Evolutionary conservation across 2,797 vertebrate species (phyloP).

Genomic region (Mastacembelus armatus): DNA sequence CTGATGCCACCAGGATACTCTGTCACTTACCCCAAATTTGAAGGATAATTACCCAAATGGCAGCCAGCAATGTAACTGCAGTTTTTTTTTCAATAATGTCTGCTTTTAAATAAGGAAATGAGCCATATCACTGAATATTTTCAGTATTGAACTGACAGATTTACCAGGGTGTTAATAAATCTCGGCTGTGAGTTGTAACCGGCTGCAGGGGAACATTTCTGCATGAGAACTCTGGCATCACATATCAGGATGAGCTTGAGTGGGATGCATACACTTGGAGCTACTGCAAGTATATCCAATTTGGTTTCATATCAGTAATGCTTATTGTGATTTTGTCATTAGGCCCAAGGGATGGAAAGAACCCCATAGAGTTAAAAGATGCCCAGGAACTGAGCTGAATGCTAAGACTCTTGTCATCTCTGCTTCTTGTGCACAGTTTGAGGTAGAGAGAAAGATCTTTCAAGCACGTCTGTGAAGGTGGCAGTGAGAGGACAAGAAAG

Average conservation of each 20-base stretch:
- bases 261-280: conserved; percentile 39
- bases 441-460: conserved; percentile 29
- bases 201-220: conserved; percentile 29
- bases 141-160: conserved; percentile 39
- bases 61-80: conserved; percentile 45
- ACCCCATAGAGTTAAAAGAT: conserved; percentile 61
- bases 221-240: conserved; percentile 26
- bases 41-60: conserved; percentile 74
- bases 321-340: conserved; percentile 60
- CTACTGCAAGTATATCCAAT: conserved; percentile 46
- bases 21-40: conserved; percentile 68
- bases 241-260: conserved; percentile 43
- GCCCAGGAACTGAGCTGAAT: conserved; percentile 54
- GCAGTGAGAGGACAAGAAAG: conserved; percentile 24
- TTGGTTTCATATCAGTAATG: conserved; percentile 48
- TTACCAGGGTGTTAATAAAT: conserved; percentile 53
- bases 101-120: conserved; percentile 57
- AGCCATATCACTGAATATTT: conserved; percentile 38
- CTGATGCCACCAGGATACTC: conserved; percentile 67
- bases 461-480: conserved; percentile 34
- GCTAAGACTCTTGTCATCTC: conserved; percentile 53
- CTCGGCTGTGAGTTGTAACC: conserved; percentile 21
- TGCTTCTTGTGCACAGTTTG: conserved; percentile 30
- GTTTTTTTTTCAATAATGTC: conserved; percentile 33
- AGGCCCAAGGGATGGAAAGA: conserved; percentile 33